Percentiles rank a stretch among this genome's conserved stretches.
These are phyloP conservation scores for Psittacula cyanocephala DNA, from an alignment of 2,113 vertebrate species.

Conservation along the genomic window DNA sequence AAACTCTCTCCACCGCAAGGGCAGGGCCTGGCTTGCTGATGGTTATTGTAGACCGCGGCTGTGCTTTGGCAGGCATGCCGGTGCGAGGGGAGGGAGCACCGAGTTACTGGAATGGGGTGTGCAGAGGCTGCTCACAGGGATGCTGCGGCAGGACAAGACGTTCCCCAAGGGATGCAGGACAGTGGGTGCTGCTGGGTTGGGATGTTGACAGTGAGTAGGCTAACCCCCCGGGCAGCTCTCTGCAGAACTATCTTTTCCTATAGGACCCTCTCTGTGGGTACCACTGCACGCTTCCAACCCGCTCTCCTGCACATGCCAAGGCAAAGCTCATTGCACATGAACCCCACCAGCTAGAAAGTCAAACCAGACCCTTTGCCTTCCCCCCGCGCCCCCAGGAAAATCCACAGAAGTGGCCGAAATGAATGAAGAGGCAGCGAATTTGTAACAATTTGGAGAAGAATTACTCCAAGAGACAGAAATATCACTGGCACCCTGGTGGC, in stretches of 20 bases:
- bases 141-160: accelerated
- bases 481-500: background rate
- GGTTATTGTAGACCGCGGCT: background rate
- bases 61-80: background rate
- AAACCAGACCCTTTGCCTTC: background rate
- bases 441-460: background rate
- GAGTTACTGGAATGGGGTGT: accelerated
- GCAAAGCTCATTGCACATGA: background rate
- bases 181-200: background rate
- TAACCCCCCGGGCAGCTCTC: background rate
- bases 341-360: background rate
- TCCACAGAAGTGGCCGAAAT: background rate
- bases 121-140: background rate
- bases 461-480: background rate
- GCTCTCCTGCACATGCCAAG: accelerated
- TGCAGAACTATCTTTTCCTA: background rate
- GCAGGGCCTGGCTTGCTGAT: background rate
- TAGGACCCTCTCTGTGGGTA: accelerated
- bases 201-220: background rate
- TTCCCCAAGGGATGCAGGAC: background rate
- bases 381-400: accelerated
- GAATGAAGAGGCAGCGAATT: background rate
- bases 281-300: accelerated
- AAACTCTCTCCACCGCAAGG: background rate
- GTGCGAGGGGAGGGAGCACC: background rate